Percentiles rank a stretch among this genome's conserved stretches.
Evolutionary conservation across 1,140 invertebrate species (phyloP).

Genomic region (Drosophila bocqueti): DNA sequence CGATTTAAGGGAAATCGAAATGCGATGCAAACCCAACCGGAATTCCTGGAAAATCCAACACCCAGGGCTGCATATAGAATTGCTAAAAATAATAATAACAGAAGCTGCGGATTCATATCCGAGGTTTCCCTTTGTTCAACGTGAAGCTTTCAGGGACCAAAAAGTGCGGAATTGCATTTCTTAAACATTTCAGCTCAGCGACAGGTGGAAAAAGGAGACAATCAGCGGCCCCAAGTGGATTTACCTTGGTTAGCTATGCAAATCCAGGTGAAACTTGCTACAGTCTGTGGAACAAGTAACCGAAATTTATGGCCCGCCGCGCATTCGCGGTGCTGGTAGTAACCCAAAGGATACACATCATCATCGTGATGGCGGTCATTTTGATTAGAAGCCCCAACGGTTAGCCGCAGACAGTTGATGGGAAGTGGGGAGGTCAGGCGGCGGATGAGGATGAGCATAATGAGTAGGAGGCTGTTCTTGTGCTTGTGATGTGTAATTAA

Average conservation of each 20-base stretch:
- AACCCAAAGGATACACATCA: slow-evolving; percentile 25
- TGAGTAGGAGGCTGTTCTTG: slow-evolving; percentile 37
- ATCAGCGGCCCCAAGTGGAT: slow-evolving; percentile 44
- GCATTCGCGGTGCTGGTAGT: slow-evolving; percentile 12
- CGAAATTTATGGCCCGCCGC: slow-evolving; percentile 53
- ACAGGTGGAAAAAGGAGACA: slow-evolving; percentile 29
- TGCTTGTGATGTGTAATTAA: slow-evolving; percentile 79
- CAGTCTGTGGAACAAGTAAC: slow-evolving; percentile 17
- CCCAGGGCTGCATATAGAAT: slow-evolving; percentile 4
- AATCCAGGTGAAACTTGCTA: slow-evolving; percentile 40
- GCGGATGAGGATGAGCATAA: neutral
- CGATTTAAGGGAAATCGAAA: slow-evolving; percentile 33
- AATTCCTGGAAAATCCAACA: slow-evolving; percentile 39
- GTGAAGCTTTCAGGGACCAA: slow-evolving; percentile 22
- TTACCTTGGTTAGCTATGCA: slow-evolving; percentile 59
- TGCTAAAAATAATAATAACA: slow-evolving; percentile 40
- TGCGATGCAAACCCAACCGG: slow-evolving; percentile 11
- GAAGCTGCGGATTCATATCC: slow-evolving; percentile 6
- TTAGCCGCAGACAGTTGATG: slow-evolving; percentile 11
- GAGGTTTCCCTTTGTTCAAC: slow-evolving; percentile 4
- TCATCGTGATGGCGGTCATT: slow-evolving; percentile 45
- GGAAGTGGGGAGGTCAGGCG: neutral
- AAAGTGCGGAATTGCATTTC: slow-evolving; percentile 52
- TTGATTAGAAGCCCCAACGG: slow-evolving; percentile 40
- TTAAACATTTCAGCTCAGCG: slow-evolving; percentile 11